Evolutionary conservation across 2,113 vertebrate genomes (phyloP).

Genomic region (Cottus gobio): DNA sequence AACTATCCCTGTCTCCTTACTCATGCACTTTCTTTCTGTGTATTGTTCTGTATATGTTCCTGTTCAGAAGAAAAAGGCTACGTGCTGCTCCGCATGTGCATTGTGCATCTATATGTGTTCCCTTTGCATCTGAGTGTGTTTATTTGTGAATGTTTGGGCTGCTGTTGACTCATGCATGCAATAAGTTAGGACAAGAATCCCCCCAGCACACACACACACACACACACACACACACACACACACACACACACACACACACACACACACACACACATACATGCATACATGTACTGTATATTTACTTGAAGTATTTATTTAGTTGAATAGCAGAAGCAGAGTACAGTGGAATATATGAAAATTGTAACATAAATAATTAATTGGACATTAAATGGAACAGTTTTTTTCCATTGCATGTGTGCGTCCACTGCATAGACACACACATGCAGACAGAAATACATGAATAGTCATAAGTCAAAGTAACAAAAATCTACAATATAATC

Average conservation of each 20-base stretch:
- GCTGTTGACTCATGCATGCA: constrained; percentile 69
- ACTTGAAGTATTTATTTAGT: constrained; percentile 45
- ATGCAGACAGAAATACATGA: not conserved
- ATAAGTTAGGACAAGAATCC: constrained; percentile 59
- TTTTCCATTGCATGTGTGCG: not conserved
- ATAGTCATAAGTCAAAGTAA: not conserved
- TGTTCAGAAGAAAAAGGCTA: not conserved
- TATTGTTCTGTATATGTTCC: not conserved
- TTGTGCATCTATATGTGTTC: constrained; percentile 20
- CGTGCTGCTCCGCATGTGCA: not conserved
- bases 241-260: not conserved
- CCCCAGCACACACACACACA: constrained; percentile 51
- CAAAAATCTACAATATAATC: not conserved
- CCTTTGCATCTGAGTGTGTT: constrained; percentile 37
- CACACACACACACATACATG: not conserved
- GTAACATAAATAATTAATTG: not conserved
- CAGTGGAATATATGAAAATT: not conserved
- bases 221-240: not conserved
- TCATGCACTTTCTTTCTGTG: not conserved
- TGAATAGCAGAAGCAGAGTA: constrained; percentile 21
- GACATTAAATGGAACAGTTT: constrained; percentile 17
- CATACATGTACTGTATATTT: constrained; percentile 23
- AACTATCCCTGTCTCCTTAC: not conserved
- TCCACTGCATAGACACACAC: not conserved
- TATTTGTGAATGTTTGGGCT: constrained; percentile 38